Base-by-base conservation (phyloP, 2,888 invertebrate species). In the Emmelina monodactyla region DNA sequence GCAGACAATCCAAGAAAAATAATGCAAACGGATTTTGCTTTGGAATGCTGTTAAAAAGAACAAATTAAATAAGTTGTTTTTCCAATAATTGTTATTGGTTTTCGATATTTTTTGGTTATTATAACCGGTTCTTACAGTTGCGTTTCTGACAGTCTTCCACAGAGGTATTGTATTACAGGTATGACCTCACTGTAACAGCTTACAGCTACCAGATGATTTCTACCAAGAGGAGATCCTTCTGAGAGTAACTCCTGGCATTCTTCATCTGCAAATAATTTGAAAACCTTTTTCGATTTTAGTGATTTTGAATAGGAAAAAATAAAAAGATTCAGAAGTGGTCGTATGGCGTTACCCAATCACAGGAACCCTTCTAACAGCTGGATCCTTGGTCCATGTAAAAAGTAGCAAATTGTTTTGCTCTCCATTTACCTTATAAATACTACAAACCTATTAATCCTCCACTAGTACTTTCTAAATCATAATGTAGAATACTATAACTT, bases 171-270 rank as follows among this genome's bases (percentile, higher is more conserved):
- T 73, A 93, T 88, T 35, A 93, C 92, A 0, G 93, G 93, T 41
- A 94, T 89, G 1, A 92, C 91, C 73, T 95, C 94, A 54, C 92
- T 92, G 64, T 92, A 93, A 50, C 92, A 92, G 6, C 92, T 89
- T 1, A 91, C 89, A 1, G 91, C 91, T 11, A 87, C 84, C 2
- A 78, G 69, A 39, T 78, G 73, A 39, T 71, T 82, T 35, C 70
- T 60, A 16, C 76, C 73, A 2, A 80, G 49, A 0, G 80, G 79
- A 4, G 79, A 79, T 1, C 78, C 75, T 49, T 80, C 80, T 0
- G 76, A 83, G 2, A 85, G 51, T 11, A 89, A 83, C 53, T 90
- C 89, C 59, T 87, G 88, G 43, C 88, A 89, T 64, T 90, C 90
- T 61, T 90, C 89, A 60, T 90, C 90, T 88, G 53, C 14, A n/a